A percentile compares a stretch with the other conserved stretches of the same genome.
Evolutionary conservation across 2,797 vertebrate species (phyloP).

Genomic region (Amblyraja radiata): DNA sequence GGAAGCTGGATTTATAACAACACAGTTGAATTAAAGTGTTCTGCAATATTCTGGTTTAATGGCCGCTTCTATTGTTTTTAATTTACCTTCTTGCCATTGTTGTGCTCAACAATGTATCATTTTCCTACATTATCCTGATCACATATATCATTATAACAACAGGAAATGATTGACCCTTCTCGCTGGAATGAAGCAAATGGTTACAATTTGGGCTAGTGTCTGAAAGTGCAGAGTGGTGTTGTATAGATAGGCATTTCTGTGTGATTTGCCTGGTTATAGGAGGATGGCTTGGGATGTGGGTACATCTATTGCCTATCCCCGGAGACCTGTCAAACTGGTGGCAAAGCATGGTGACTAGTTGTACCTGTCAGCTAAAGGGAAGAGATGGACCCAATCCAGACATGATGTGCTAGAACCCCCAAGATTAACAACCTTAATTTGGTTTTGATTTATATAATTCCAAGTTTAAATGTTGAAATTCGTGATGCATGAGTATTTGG

Average conservation of each 20-base stretch:
- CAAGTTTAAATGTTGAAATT: neutral
- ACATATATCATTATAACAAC: neutral
- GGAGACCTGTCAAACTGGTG: neutral
- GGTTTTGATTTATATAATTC: neutral
- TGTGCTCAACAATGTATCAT: neutral
- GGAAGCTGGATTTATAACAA: neutral
- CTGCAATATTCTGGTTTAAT: neutral
- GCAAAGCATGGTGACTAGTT: neutral
- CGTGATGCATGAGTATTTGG: neutral
- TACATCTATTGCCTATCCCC: neutral
- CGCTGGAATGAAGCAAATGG: neutral
- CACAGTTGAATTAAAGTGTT: neutral
- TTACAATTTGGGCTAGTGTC: neutral
- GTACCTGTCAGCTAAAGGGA: neutral
- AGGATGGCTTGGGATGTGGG: neutral
- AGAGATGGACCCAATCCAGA: neutral
- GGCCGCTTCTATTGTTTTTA: neutral
- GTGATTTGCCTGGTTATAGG: neutral
- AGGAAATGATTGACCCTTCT: neutral
- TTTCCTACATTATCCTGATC: neutral
- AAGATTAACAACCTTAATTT: neutral
- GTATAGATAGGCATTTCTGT: neutral
- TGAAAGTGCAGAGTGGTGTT: neutral
- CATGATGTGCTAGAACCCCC: neutral
- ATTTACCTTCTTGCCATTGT: neutral